These are phyloP conservation scores for Myrmecophaga tridactyla DNA, from an alignment of 2,113 vertebrate genomes.

Conservation along the genomic window DNA sequence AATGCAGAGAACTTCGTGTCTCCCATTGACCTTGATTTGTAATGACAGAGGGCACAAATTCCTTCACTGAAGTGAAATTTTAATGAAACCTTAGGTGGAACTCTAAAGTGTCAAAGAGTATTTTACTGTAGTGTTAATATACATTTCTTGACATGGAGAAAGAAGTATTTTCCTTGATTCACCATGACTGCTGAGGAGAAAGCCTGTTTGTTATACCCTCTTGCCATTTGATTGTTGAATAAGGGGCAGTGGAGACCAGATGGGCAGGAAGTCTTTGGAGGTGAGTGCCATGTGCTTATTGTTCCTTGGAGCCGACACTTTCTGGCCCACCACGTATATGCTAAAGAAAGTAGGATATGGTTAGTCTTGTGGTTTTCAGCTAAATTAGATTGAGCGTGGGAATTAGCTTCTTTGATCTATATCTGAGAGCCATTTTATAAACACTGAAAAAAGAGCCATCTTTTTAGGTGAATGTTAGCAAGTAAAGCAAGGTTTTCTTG, in stretches of 20 bases:
- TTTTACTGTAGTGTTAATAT: neutral
- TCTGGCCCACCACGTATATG: neutral
- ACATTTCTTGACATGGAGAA: neutral
- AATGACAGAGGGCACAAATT: neutral
- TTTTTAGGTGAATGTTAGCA: constrained; percentile 24
- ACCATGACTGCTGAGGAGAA: neutral
- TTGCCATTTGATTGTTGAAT: neutral
- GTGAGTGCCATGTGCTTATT: neutral
- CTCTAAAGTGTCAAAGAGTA: neutral
- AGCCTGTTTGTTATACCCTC: neutral
- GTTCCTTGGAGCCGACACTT: neutral
- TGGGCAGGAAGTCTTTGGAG: neutral
- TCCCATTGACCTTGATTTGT: neutral
- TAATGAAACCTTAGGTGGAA: neutral
- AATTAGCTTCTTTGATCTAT: constrained; percentile 5
- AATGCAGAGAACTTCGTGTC: neutral
- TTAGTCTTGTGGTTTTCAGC: constrained; percentile 18
- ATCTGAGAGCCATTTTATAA: constrained; percentile 25
- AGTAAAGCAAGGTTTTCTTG: neutral
- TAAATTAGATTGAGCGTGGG: constrained; percentile 2
- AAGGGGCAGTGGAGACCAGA: neutral
- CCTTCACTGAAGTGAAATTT: neutral
- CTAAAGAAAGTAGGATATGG: neutral
- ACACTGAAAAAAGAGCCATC: neutral
- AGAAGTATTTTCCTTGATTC: neutral